Conservation (phyloP, 2,797 vertebrate species). For the Ciconia nigra region DNA sequence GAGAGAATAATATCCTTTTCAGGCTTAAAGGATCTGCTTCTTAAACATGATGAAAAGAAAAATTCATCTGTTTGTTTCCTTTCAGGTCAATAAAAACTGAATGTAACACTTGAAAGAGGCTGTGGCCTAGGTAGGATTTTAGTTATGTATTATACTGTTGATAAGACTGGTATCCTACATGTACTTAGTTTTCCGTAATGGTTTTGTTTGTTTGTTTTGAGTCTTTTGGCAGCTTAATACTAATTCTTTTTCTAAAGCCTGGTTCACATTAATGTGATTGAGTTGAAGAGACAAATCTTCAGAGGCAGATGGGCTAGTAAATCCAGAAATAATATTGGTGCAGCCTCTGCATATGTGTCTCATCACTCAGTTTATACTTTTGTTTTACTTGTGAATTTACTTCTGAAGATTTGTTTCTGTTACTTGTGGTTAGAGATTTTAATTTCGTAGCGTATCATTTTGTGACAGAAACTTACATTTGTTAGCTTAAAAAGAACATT, state of each 20-base stretch:
- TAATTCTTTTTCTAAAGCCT: neutral
- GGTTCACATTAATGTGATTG: neutral
- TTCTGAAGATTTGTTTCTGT: neutral
- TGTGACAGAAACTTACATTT: neutral
- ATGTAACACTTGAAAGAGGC: neutral
- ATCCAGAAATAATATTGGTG: neutral
- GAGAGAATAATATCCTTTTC: neutral
- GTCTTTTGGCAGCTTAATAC: neutral
- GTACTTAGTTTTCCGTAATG: neutral
- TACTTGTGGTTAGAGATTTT: neutral
- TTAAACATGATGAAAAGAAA: neutral
- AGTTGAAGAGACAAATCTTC: neutral
- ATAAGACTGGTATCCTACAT: neutral
- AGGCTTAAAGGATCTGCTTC: neutral
- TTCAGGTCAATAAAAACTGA: neutral
- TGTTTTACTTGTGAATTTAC: neutral
- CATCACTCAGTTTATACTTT: neutral
- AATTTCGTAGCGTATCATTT: neutral
- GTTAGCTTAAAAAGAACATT: neutral
- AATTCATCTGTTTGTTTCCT: neutral
- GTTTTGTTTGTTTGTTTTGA: neutral
- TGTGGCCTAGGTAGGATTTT: neutral
- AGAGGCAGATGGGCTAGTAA: neutral
- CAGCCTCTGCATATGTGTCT: neutral
- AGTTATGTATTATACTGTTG: neutral